phyloP scores from a whole-genome alignment of 2,113 vertebrate genomes.

The Notothenia coriiceps region DNA sequence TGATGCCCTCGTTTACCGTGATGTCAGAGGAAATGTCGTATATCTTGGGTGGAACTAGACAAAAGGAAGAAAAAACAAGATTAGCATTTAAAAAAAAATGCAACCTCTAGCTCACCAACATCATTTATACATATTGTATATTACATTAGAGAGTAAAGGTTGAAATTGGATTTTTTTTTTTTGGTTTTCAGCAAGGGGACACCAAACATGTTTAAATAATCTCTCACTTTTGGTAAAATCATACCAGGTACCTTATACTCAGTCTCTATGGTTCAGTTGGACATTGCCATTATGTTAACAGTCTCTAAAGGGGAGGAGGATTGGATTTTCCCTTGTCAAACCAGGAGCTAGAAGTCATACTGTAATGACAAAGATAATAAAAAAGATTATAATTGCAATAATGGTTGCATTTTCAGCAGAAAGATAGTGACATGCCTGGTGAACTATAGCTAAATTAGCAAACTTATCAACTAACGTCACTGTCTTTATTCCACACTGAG shows the following conservation, averaged over 20 bases:
- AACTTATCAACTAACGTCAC: not conserved
- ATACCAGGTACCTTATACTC: not conserved
- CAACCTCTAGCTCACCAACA: conserved; percentile 5
- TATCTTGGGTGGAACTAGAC: conserved; percentile 97
- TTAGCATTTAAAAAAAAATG: conserved; percentile 52
- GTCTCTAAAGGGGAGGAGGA: not conserved
- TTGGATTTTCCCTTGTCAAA: conserved; percentile 16
- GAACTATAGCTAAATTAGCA: not conserved
- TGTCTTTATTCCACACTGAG: too few relatives aligned
- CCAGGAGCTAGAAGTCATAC: not conserved
- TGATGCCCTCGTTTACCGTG: conserved; percentile 95
- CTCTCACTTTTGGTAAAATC: not conserved
- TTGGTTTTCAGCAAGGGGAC: too few relatives aligned
- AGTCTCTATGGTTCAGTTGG: conserved; percentile 7
- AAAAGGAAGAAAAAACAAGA: conserved; percentile 28
- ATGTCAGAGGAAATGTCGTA: conserved; percentile 93
- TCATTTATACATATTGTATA: not conserved
- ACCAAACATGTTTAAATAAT: not conserved
- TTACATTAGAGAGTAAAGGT: not conserved
- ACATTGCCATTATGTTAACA: conserved; percentile 27
- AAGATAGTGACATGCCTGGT: not conserved
- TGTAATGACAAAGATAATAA: not conserved
- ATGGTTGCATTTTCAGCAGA: not conserved
- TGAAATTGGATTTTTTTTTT: not conserved
- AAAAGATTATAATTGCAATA: not conserved